phyloP scores from a whole-genome alignment of 2,888 invertebrate genomes.

The Macrosoma leucophasiata region DNA sequence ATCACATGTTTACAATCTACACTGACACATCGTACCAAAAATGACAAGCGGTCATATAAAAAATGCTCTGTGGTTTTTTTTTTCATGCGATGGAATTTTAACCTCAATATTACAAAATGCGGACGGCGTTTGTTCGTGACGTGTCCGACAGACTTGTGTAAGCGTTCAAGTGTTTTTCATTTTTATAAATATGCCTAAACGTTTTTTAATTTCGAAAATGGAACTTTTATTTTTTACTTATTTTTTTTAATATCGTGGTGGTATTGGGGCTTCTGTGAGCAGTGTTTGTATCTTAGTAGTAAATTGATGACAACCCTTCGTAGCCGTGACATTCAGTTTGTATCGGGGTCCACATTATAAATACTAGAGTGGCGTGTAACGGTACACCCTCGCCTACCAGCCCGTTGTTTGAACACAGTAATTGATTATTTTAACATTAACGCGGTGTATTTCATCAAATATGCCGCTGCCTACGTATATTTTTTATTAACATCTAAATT shows the following conservation, averaged over 20 bases:
- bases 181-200: no score
- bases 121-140: slow-evolving; percentile 23
- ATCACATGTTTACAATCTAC: slow-evolving; percentile 22
- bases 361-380: no score
- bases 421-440: slow-evolving; percentile 12
- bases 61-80: slow-evolving; percentile 29
- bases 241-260: no score
- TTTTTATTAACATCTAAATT: no score
- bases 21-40: slow-evolving; percentile 20
- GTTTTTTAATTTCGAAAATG: slow-evolving; percentile 9
- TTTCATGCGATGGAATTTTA: slow-evolving; percentile 18
- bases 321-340: neutral
- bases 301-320: no score
- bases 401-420: slow-evolving; percentile 1
- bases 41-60: slow-evolving; percentile 29
- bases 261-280: no score
- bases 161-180: slow-evolving; percentile 12
- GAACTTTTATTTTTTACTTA: slow-evolving; percentile 7
- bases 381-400: no score
- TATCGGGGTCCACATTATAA: no score
- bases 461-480: no score
- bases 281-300: no score
- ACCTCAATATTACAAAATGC: slow-evolving; percentile 25
- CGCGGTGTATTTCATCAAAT: slow-evolving; percentile 1
- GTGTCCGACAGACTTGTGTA: slow-evolving; percentile 17